Base-by-base conservation (phyloP, 2,797 vertebrate genomes). In the Triplophysa yarkandensis region DNA sequence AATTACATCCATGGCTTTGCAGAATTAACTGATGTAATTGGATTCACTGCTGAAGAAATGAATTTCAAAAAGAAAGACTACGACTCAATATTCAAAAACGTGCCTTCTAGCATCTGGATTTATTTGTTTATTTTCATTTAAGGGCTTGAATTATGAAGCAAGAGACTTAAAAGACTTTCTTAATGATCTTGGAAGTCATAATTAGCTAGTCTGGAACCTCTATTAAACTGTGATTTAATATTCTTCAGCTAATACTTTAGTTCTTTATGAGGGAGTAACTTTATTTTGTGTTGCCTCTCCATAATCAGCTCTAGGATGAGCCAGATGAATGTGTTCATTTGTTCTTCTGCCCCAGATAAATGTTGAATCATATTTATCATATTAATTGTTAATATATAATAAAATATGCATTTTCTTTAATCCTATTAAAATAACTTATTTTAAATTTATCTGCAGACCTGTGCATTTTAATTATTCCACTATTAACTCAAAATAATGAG, bases 131-230 rank as follows among this genome's bases (percentile, higher is more conserved):
- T 81, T 84, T 65, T 80, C 84, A 54, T 25, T 63, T 61, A 69
- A 68, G 41, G 64, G 43, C 54, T 86, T 68, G 68, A 85, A 86
- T 87, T 87, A 90, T 50, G 71, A 77, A 77, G 75, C 30, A 81
- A 76, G 81, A 81, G 86, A 82, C 85, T 91, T 92, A 91, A 90
- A 86, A 90, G 86, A 91, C 88, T 91, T 80, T 61, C 2, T 81
- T 76, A 81, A 88, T 86, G 85, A 89, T 88, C 86, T 74, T 83
- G 83, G 86, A 87, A 86, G 87, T 81, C 74, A 68, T 87, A 88
- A 90, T 88, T 83, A 90, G 82, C 81, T 81, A 85, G 83, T 85
- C 69, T 73, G 67, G 77, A 81, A 76, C 77, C 84, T 85, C 86
- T 76, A 87, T 87, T 82, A 84, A 72, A 83, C 50, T 68, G 48